Evolutionary conservation across 2,888 invertebrate species (phyloP), one percentile per base, ranked within the genome.

Genomic region (Bunonema sp.): DNA sequence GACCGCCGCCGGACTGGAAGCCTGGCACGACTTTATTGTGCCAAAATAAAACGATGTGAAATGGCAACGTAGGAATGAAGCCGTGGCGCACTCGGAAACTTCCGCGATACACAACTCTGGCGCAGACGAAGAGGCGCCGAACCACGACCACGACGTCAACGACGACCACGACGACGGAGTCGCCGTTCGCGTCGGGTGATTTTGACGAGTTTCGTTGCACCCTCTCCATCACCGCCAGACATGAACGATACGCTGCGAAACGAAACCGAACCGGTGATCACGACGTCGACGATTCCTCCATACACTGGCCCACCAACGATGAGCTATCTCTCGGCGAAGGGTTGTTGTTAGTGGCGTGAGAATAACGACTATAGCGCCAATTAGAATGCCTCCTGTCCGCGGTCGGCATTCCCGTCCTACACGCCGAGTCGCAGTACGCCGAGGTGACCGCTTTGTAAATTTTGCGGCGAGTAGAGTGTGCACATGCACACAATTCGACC

Each of bases 1-100:
- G 52, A 7, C 63, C 63, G 4, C 64, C 64, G 8, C 48, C 49
- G 4, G 59, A 58, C 2, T 65, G 65, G 65, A 41, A 41, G 1
- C 60, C 65, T 1, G 65, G 65, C 28, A 65, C 66, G 65, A 52
- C 61, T n/a, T n/a, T n/a, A n/a, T n/a, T n/a, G n/a, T n/a, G n/a
- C n/a, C n/a, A n/a, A n/a, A n/a, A n/a, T n/a, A n/a, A n/a, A n/a
- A n/a, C n/a, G n/a, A n/a, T n/a, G n/a, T n/a, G n/a, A n/a, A n/a
- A n/a, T n/a, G n/a, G n/a, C n/a, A n/a, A n/a, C n/a, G n/a, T n/a
- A n/a, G n/a, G n/a, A n/a, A n/a, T n/a, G n/a, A n/a, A n/a, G n/a
- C n/a, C n/a, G n/a, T n/a, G n/a, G 20, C 45, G 45, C 19, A 57
- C 57, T 2, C 33, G 52, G 20, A 52, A 46, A 20, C 33, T 57